Conservation (phyloP, 2,797 vertebrate genomes). For the Heterohyrax brucei region DNA sequence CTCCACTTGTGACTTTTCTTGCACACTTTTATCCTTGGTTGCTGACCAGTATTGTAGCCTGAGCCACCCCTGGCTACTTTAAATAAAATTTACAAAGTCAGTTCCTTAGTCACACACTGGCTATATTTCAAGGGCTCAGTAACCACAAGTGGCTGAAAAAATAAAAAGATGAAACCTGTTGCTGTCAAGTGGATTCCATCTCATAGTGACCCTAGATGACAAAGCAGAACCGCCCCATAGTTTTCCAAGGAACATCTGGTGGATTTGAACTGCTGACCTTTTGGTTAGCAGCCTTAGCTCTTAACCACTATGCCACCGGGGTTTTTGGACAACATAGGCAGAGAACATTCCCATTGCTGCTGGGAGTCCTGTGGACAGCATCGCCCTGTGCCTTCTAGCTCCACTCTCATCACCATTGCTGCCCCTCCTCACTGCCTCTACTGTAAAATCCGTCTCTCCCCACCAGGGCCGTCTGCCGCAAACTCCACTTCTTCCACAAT, state of each 20-base stretch:
- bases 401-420: background rate
- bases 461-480: rapidly evolving
- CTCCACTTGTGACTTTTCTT: background rate
- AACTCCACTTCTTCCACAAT: background rate
- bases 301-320: no score
- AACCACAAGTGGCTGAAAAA: background rate
- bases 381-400: background rate
- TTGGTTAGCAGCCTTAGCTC: no score
- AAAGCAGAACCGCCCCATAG: no score
- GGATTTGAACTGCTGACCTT: no score
- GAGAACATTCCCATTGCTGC: background rate
- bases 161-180: no score
- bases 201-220: no score
- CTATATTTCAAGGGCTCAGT: background rate
- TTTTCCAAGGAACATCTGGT: no score
- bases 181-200: no score
- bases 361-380: background rate
- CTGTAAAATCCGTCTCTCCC: background rate
- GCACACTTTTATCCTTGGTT: background rate
- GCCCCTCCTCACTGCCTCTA: background rate
- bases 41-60: background rate
- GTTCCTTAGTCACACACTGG: background rate
- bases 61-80: background rate
- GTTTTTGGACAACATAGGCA: background rate
- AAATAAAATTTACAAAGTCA: background rate